Evolutionary conservation across 2,888 invertebrate genomes (phyloP).

Genomic region (Eurytoma californica): DNA sequence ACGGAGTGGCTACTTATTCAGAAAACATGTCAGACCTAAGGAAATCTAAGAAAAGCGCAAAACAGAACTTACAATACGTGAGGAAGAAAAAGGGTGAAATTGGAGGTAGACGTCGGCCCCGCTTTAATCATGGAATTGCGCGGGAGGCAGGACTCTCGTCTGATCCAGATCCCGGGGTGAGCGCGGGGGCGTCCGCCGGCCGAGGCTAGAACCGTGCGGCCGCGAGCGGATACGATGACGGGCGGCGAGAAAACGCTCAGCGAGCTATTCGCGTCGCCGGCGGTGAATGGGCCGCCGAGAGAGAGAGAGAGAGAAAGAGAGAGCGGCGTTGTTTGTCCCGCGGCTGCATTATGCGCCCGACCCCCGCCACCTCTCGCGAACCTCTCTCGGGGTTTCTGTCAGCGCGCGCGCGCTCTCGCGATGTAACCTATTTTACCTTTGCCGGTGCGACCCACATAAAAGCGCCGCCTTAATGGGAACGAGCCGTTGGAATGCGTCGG

Average conservation of each 20-base stretch:
- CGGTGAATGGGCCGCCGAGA: constrained; percentile 37
- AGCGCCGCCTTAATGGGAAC: constrained; percentile 39
- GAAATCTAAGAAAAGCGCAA: no score
- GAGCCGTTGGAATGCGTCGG: not conserved
- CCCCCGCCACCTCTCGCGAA: constrained; percentile 3
- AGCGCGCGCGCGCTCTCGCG: constrained; percentile 6
- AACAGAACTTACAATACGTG: not conserved
- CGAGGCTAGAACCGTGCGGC: not conserved
- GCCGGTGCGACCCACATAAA: constrained; percentile 52
- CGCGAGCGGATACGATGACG: constrained; percentile 8
- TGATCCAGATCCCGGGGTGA: not conserved
- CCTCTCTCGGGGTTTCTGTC: not conserved
- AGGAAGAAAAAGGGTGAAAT: not conserved
- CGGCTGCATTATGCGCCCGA: constrained; percentile 45
- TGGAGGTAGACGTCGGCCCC: no score
- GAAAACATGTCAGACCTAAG: no score
- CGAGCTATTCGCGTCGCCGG: constrained; percentile 39
- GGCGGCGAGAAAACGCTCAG: not conserved
- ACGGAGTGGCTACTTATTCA: no score
- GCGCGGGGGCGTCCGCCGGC: not conserved
- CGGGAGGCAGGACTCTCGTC: not conserved
- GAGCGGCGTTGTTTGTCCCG: constrained; percentile 43
- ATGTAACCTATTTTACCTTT: constrained; percentile 51
- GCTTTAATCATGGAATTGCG: constrained; percentile 27
- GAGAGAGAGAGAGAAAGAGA: no score